Conservation (phyloP, 2,888 invertebrate genomes). For the Sinodicranocentrus sp. region DNA sequence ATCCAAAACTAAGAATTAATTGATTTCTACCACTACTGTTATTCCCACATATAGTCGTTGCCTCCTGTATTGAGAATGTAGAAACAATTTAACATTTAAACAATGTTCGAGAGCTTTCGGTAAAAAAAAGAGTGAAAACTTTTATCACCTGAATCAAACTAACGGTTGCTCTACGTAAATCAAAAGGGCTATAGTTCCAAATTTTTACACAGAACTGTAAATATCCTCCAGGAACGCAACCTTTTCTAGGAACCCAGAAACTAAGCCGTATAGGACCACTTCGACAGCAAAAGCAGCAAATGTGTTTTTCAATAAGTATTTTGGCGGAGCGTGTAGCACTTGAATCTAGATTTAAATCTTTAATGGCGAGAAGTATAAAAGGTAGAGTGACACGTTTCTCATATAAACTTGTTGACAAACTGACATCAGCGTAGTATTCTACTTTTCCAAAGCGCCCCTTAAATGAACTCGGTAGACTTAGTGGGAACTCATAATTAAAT, state of each 20-base stretch:
- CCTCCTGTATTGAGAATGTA: no score
- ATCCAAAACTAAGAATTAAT: conserved; percentile 59
- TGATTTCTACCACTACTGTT: conserved; percentile 59
- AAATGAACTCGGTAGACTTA: conserved; percentile 68
- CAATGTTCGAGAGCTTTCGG: no score
- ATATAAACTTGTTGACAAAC: conserved; percentile 58
- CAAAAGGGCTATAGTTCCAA: conserved; percentile 62
- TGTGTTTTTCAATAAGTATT: conserved; percentile 69
- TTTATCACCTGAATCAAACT: conserved; percentile 65
- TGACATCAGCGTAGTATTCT: conserved; percentile 71
- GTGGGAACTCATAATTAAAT: conserved; percentile 67
- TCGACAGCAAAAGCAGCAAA: conserved; percentile 69
- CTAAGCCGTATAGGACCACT: conserved; percentile 68
- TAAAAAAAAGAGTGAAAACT: no score
- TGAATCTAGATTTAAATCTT: conserved; percentile 68
- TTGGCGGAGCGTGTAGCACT: conserved; percentile 67
- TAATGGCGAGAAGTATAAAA: conserved; percentile 69
- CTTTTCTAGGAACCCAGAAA: conserved; percentile 69
- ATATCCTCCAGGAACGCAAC: conserved; percentile 69
- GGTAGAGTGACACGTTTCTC: conserved; percentile 71
- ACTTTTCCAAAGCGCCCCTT: conserved; percentile 71
- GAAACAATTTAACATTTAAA: neutral
- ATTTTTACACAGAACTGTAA: conserved; percentile 70
- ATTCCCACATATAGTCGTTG: conserved; percentile 62
- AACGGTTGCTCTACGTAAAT: conserved; percentile 69